Evolutionary conservation across 1,140 invertebrate species (phyloP).

Genomic region (Anthonomus grandis): DNA sequence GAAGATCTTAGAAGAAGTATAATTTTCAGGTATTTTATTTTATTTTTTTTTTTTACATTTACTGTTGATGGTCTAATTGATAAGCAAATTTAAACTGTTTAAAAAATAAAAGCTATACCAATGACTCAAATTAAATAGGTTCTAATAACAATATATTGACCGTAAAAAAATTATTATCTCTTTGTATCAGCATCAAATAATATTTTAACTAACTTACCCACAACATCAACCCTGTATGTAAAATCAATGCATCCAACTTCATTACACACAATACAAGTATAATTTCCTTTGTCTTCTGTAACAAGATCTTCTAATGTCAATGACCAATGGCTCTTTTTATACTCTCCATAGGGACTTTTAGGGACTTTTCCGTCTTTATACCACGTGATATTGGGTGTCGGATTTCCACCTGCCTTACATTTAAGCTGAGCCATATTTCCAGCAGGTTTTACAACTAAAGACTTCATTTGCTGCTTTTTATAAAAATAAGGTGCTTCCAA

Average conservation of each 20-base stretch:
- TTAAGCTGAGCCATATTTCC: slow-evolving; percentile 63
- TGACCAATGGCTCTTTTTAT: slow-evolving; percentile 61
- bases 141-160: no score
- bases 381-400: slow-evolving; percentile 52
- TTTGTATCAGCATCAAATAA: no score
- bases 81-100: no score
- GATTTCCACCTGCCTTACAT: slow-evolving; percentile 58
- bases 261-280: slow-evolving; percentile 84
- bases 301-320: slow-evolving; percentile 71
- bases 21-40: no score
- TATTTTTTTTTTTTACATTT: no score
- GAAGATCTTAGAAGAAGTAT: no score
- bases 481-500: slow-evolving; percentile 24
- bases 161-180: no score
- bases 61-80: no score
- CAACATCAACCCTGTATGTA: slow-evolving; percentile 68
- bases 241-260: slow-evolving; percentile 70
- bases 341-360: slow-evolving; percentile 61
- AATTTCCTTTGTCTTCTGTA: slow-evolving; percentile 75
- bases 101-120: no score
- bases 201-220: slow-evolving; percentile 62
- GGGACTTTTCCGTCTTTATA: slow-evolving; percentile 58
- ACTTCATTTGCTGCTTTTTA: slow-evolving; percentile 51
- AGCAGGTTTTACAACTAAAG: slow-evolving; percentile 60
- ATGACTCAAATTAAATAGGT: no score